Base-by-base conservation (phyloP, 2,888 invertebrate species). In the Strigamia crassipes region DNA sequence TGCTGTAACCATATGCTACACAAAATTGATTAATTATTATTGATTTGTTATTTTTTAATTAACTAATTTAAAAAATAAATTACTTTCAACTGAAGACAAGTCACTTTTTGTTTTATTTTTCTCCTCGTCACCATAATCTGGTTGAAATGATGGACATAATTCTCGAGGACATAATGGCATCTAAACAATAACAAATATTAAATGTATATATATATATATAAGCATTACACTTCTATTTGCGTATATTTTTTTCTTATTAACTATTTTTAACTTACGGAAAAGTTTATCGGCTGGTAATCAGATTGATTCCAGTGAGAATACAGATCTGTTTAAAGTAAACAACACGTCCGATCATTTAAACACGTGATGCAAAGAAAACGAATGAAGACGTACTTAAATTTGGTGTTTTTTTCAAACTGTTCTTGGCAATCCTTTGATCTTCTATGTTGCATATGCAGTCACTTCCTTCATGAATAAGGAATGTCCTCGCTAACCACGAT, bases 1-100 rank as follows among this genome's bases (percentile, higher is more conserved):
- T 86, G 0, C 89, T 89, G 78, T 85, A 87, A 1, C 84, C 84
- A 78, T 85, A 85, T 1, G 83, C 85, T 85, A 46, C 0, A 83
- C 78, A 41, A 56, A 77, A 38, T 38, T 12, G n/a, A 41, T 77
- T 15, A n/a, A n/a, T 56, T 27, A 27, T 27, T 27, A 27, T 27
- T 27, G 3, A 27, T 27, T 27, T 27, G 27, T 27, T 27, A 2
- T 27, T 27, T 27, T 27, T 27, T 2, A 27, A 27, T 27, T 27
- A 27, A 27, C 27, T 27, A 27, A 27, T 2, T 27, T 27, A 2
- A 27, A 27, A 27, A 27, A 27, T 27, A 1, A 27, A 27, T 27
- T 31, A 73, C 73, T 73, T 73, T 73, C 27, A 73, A 31, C 8
- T 73, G 73, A 12, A 10, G 73, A 4, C 31, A 73, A 73, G 2